phyloP scores from a whole-genome alignment of 2,888 invertebrate genomes.

The Brachylomia viminalis region DNA sequence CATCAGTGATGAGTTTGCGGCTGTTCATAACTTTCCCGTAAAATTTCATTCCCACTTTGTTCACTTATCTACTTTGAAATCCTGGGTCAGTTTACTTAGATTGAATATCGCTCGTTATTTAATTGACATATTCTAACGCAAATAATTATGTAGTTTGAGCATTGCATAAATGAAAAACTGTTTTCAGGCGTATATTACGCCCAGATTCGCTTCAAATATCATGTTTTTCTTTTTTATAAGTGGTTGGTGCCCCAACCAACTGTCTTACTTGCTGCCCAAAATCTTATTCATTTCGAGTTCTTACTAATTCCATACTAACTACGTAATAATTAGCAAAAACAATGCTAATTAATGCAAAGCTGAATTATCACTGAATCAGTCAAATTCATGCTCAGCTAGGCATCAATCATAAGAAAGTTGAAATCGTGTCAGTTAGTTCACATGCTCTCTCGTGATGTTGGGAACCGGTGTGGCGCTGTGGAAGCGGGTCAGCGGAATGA shows the following conservation, averaged over 20 bases:
- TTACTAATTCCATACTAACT: background rate
- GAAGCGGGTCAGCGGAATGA: slow-evolving; percentile 57
- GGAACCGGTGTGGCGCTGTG: slow-evolving; percentile 65
- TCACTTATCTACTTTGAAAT: background rate
- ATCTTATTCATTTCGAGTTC: background rate
- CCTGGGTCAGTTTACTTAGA: background rate
- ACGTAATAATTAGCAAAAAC: slow-evolving; percentile 7
- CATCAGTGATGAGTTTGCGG: background rate
- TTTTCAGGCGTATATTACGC: background rate
- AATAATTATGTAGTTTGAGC: background rate
- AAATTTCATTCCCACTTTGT: background rate
- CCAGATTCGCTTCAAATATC: background rate
- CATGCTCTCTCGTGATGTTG: slow-evolving; percentile 64
- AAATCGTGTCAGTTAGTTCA: slow-evolving; percentile 73
- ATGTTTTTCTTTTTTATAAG: background rate
- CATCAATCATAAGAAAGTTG: slow-evolving; percentile 78
- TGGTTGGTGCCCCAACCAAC: too few relatives aligned
- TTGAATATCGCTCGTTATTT: background rate
- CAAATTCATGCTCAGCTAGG: slow-evolving; percentile 41
- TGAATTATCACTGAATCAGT: slow-evolving; percentile 11
- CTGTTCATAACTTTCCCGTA: background rate
- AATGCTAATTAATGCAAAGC: slow-evolving; percentile 11
- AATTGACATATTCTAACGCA: background rate
- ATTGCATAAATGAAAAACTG: background rate
- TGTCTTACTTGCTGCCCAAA: background rate